Percentiles rank a stretch among this genome's conserved stretches.
Evolutionary conservation across 2,797 vertebrate genomes (phyloP).

Genomic region (Centroberyx gerrardi): DNA sequence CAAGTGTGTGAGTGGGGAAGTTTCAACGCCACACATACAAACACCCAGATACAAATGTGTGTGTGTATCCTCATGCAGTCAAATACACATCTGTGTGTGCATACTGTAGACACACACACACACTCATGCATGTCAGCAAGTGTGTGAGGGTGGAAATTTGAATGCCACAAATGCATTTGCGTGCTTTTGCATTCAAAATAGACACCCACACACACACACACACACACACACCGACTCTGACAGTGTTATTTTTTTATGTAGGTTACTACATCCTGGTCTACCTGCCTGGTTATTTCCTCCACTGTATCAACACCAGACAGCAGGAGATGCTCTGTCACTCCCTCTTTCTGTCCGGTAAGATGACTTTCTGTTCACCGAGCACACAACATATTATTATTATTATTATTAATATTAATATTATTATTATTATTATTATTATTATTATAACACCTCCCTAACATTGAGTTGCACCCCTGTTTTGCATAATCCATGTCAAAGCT

Average conservation of each 20-base stretch:
- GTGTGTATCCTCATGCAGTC: too few relatives aligned
- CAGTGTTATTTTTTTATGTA: conserved; percentile 69
- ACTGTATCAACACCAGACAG: conserved; percentile 94
- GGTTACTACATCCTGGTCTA: conserved; percentile 93
- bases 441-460: neutral
- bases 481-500: neutral
- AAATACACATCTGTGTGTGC: too few relatives aligned
- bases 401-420: too few relatives aligned
- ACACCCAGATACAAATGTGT: too few relatives aligned
- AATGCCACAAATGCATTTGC: neutral
- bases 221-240: conserved; percentile 13
- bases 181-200: conserved; percentile 23
- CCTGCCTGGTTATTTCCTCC: conserved; percentile 91
- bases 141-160: neutral
- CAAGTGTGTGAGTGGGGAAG: too few relatives aligned
- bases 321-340: conserved; percentile 93
- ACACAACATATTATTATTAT: too few relatives aligned
- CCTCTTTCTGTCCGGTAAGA: conserved; percentile 93
- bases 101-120: neutral
- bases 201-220: conserved; percentile 12
- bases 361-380: neutral
- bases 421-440: too few relatives aligned
- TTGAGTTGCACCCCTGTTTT: neutral
- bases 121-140: conserved; percentile 1
- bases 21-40: too few relatives aligned